A percentile compares a stretch with the other conserved stretches of the same genome.
These are phyloP conservation scores for Brachyrhaphis roseni DNA, from an alignment of 2,797 vertebrate genomes.

Conservation along the genomic window DNA sequence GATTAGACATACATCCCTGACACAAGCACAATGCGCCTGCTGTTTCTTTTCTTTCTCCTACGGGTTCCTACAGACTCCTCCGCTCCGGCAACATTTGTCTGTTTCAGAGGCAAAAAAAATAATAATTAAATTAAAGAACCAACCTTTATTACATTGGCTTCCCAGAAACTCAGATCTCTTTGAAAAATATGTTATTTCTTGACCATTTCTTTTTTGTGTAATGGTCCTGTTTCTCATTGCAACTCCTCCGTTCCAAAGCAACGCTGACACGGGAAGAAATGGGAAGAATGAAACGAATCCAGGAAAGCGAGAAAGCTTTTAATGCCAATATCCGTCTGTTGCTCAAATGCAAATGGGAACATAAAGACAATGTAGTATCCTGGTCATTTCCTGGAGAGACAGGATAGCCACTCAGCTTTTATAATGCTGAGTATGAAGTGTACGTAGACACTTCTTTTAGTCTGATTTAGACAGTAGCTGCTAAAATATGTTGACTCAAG, in stretches of 20 bases:
- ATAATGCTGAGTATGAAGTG: not conserved
- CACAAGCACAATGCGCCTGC: conserved; percentile 26
- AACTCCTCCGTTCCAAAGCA: not conserved
- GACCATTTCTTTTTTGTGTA: not conserved
- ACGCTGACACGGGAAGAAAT: not conserved
- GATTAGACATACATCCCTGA: conserved; percentile 46
- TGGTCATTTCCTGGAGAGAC: not conserved
- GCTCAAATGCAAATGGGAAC: not conserved
- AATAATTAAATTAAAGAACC: not conserved
- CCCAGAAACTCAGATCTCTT: not conserved
- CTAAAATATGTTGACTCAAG: not conserved
- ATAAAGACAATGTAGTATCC: not conserved
- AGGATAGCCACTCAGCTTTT: not conserved
- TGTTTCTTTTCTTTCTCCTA: conserved; percentile 15
- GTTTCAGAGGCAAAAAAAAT: conserved; percentile 9
- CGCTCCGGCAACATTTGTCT: conserved; percentile 19
- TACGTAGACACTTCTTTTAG: not conserved
- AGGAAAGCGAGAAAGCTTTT: not conserved
- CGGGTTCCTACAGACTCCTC: conserved; percentile 6
- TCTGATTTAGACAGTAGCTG: not conserved
- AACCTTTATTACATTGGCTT: conserved; percentile 12
- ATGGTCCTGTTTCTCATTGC: not conserved
- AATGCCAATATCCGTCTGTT: not conserved
- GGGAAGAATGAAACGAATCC: conserved; percentile 6
- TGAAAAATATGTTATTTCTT: conserved; percentile 2